A percentile compares a stretch with the other conserved stretches of the same genome.
phyloP scores from a whole-genome alignment of 1,140 invertebrate species.

The Teleogryllus occipitalis region DNA sequence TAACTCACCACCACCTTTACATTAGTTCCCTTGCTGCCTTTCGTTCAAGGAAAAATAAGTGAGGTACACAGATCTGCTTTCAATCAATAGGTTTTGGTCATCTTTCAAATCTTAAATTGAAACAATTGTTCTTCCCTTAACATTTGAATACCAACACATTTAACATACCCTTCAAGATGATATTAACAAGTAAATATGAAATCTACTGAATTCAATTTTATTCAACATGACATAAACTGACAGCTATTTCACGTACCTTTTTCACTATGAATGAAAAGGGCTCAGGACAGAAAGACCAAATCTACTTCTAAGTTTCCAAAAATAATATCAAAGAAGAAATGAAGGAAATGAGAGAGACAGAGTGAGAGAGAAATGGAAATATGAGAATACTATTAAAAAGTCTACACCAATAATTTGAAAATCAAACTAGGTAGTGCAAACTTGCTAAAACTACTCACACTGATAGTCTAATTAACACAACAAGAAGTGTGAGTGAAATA shows the following conservation, averaged over 20 bases:
- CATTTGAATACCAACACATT: slow-evolving; percentile 34
- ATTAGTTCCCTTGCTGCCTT: slow-evolving; percentile 10
- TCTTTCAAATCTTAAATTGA: not conserved
- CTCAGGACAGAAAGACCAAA: slow-evolving; percentile 8
- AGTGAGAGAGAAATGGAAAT: not conserved
- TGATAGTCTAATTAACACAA: slow-evolving; percentile 29
- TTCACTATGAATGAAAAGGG: not conserved
- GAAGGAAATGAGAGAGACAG: slow-evolving; percentile 9
- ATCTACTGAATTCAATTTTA: slow-evolving; percentile 21
- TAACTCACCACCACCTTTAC: slow-evolving; percentile 7
- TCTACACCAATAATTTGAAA: not conserved
- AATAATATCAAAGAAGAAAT: not conserved
- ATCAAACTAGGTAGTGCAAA: not conserved
- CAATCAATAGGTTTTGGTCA: not conserved
- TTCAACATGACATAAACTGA: slow-evolving; percentile 11
- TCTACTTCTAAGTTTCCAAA: not conserved
- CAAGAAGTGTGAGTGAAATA: slow-evolving; percentile 28
- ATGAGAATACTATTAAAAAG: not conserved
- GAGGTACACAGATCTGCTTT: not conserved
- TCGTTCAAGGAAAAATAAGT: slow-evolving; percentile 1
- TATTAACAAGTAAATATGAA: not conserved
- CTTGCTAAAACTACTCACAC: slow-evolving; percentile 13
- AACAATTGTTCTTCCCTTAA: slow-evolving; percentile 11
- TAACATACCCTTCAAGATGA: slow-evolving; percentile 15
- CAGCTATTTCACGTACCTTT: slow-evolving; percentile 7